Base-by-base conservation (phyloP, 2,797 vertebrate species). In the Siniperca undulata region DNA sequence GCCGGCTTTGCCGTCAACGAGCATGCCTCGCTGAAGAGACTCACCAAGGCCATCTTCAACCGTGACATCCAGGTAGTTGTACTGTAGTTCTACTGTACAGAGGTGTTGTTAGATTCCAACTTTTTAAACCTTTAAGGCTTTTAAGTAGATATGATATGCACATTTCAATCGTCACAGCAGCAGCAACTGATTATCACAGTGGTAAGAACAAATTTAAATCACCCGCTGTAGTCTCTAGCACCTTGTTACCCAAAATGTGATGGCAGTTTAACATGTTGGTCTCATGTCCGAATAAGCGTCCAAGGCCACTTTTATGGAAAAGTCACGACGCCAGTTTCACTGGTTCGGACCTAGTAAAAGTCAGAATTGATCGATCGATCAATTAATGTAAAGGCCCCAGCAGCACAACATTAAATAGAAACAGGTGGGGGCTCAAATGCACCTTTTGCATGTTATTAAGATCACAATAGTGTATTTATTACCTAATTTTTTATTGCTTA, bases 41-140 rank as follows among this genome's bases (percentile, higher is more conserved):
- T 99, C 46, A 95, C 96, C 74, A 98, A 98, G 89, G 95, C 95
- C 70, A 93, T 99, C 46, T 94, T 99, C 0, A 92, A 95, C 81
- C 93, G 86, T 3, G 97, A 98, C 81, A 99, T 99, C 87, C 98
- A 99, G 98, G 98, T 98, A 70, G 5, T 0, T 68, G 46, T 30
- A 30, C 30, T 30, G 19, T 2, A 17, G 0, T 0, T 7, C 27
- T 17, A 0, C 24, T 30, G 30, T 30, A 30, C 30, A 30, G 30
- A 30, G 30, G 2, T n/a, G 42, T 11, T 4, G 12, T 42, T 3
- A 3, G 44, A 44, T 44, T 44, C 44, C 42, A 44, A 14, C 42
- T 42, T 42, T 42, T 12, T 42, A 42, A 42, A 42, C 42, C 42
- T 12, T 42, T 42, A 44, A 17, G 16, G 19, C 46, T 62, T 40